Evolutionary conservation across 1,140 invertebrate genomes (phyloP), one percentile per base, ranked within the genome.

Genomic region (Holotrichia oblita): DNA sequence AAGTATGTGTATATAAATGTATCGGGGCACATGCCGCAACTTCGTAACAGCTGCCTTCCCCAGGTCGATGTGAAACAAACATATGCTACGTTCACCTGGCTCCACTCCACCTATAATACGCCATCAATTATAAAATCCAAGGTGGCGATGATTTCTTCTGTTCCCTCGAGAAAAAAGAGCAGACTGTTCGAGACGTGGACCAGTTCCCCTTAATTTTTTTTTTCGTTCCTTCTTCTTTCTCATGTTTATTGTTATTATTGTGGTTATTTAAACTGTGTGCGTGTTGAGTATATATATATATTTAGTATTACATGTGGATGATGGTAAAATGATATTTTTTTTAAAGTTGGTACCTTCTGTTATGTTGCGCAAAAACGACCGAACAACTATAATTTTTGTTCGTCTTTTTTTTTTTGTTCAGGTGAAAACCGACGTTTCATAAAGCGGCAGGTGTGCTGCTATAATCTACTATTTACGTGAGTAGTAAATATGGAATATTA

Each of bases 91-190:
- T 48, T 55, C 48, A 55, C 48, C 48, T 55, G 48, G 48, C 48
- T 55, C 48, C 44, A 48, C n/a, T 48, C 48, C 14, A 14, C 48
- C 17, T 55, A 55, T 55, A 55, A 17, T 55, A 17, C 14, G 48
- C 48, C 48, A 55, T 55, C 48, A 55, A 55, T 55, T 55, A 55
- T 17, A 55, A 55, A 55, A 55, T 55, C 48, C 48, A 55, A 55
- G 48, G 48, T 55, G 48, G 48, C 48, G 48, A 55, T 55, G 48
- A 55, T 55, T 55, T 55, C 48, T 55, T 17, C 14, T 17, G 48
- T 55, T 55, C 48, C 48, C 48, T 55, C 48, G 48, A 55, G 48
- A 55, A 55, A 55, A 55, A 55, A 14, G 48, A 14, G 48, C 48
- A 55, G 48, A 55, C 48, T 14, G 48, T 7, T 3, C 48, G 6